Conservation (phyloP, 2,888 invertebrate species). For the Tubulanus polymorphus region DNA sequence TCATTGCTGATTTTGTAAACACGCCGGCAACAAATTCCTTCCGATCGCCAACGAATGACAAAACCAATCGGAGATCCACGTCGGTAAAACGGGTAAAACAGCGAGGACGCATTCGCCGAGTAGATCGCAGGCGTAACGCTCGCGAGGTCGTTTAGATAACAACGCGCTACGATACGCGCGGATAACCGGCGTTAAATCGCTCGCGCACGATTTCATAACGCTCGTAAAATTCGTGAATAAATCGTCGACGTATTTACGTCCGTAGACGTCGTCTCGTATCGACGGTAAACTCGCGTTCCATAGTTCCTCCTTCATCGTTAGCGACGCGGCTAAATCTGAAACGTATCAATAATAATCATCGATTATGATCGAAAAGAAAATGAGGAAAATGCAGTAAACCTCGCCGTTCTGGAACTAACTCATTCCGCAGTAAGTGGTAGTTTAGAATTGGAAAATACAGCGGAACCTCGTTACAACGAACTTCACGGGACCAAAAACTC, state of each 20-base stretch:
- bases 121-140: slow-evolving; percentile 39
- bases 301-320: slow-evolving; percentile 35
- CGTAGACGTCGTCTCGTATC: slow-evolving; percentile 34
- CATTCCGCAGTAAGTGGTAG: too few species aligned
- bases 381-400: too few species aligned
- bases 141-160: slow-evolving; percentile 40
- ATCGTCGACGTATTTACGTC: slow-evolving; percentile 35
- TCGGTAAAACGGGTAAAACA: slow-evolving; percentile 38
- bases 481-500: too few species aligned
- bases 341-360: too few species aligned
- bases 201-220: slow-evolving; percentile 25
- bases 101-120: slow-evolving; percentile 38
- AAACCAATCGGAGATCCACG: slow-evolving; percentile 45
- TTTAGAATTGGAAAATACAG: too few species aligned
- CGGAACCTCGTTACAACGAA: too few species aligned
- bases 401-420: too few species aligned
- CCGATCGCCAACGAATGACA: too few species aligned
- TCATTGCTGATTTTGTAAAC: too few species aligned
- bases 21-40: too few species aligned
- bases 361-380: too few species aligned
- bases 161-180: slow-evolving; percentile 42
- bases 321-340: too few species aligned
- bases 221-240: slow-evolving; percentile 31
- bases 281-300: slow-evolving; percentile 38
- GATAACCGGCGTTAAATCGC: slow-evolving; percentile 43